Evolutionary conservation across 2,797 vertebrate species (phyloP).

Genomic region (Galaxias olidus): DNA sequence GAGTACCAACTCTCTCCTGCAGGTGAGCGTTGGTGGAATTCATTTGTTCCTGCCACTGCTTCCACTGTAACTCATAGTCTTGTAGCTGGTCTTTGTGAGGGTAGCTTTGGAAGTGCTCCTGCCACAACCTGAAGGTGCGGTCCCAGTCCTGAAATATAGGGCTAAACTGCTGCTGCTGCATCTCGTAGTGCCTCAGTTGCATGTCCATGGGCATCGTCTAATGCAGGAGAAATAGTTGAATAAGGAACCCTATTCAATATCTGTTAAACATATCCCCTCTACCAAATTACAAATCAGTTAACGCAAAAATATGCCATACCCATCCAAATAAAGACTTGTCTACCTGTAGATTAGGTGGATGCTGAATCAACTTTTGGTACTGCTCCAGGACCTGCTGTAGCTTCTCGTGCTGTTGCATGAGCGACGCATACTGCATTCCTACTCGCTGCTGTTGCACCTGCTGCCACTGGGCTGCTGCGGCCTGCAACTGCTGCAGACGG

Average conservation of each 20-base stretch:
- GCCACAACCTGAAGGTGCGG: constrained; percentile 88
- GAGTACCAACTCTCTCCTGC: constrained; percentile 85
- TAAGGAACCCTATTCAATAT: too few species aligned
- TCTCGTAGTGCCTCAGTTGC: constrained; percentile 90
- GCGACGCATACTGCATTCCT: constrained; percentile 92
- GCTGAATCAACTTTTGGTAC: constrained; percentile 91
- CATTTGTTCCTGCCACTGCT: constrained; percentile 97
- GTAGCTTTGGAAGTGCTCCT: constrained; percentile 91
- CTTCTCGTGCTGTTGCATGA: constrained; percentile 95
- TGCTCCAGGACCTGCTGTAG: constrained; percentile 91
- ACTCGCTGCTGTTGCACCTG: constrained; percentile 94
- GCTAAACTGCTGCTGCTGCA: constrained; percentile 90
- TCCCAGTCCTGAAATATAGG: constrained; percentile 92
- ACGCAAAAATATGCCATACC: background rate
- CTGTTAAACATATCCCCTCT: background rate
- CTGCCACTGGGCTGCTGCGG: constrained; percentile 96
- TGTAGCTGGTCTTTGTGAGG: constrained; percentile 97
- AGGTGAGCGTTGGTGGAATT: constrained; percentile 88
- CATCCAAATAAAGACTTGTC: constrained; percentile 7
- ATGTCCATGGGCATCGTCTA: constrained; percentile 90
- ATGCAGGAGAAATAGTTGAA: constrained; percentile 9
- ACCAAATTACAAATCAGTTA: background rate
- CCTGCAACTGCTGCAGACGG: constrained; percentile 91
- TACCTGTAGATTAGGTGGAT: constrained; percentile 87
- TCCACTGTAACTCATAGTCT: constrained; percentile 95